These are phyloP conservation scores for Battus philenor DNA, from an alignment of 1,140 invertebrate species.

Conservation along the genomic window DNA sequence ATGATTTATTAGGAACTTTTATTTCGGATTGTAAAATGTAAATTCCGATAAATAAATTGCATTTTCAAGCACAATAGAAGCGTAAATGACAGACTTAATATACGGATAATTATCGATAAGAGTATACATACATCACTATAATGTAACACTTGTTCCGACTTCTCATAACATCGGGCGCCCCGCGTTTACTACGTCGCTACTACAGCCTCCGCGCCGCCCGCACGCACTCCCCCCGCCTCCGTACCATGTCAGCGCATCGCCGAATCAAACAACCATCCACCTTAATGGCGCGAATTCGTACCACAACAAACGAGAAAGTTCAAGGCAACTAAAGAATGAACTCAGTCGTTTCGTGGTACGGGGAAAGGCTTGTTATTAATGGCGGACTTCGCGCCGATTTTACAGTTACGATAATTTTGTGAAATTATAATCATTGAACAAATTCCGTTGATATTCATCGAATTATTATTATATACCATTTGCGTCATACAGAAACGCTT, in stretches of 20 bases:
- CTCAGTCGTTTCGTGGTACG: conserved; percentile 19
- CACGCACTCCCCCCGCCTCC: conserved; percentile 27
- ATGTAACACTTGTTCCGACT: too few relatives aligned
- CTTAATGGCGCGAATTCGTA: conserved; percentile 1
- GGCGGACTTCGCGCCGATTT: conserved; percentile 25
- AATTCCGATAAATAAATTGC: too few relatives aligned
- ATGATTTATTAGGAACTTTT: too few relatives aligned
- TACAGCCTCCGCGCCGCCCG: conserved; percentile 40
- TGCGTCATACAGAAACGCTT: conserved; percentile 29
- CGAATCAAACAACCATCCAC: neutral
- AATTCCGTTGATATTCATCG: conserved; percentile 26
- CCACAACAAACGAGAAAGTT: conserved; percentile 16
- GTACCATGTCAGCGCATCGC: conserved; percentile 28
- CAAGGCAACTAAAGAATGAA: conserved; percentile 14
- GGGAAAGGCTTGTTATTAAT: conserved; percentile 24
- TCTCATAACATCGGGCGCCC: conserved; percentile 4
- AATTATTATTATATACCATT: conserved; percentile 55
- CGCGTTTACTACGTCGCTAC: conserved; percentile 56
- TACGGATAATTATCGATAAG: too few relatives aligned
- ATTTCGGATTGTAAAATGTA: too few relatives aligned
- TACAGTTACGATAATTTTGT: conserved; percentile 56
- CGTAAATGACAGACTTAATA: too few relatives aligned
- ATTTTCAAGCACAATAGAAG: too few relatives aligned
- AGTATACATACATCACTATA: too few relatives aligned
- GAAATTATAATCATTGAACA: conserved; percentile 47